A percentile compares a stretch with the other conserved stretches of the same genome.
These are phyloP conservation scores for Hydropotes inermis DNA, from an alignment of 2,113 vertebrate genomes.

Conservation along the genomic window DNA sequence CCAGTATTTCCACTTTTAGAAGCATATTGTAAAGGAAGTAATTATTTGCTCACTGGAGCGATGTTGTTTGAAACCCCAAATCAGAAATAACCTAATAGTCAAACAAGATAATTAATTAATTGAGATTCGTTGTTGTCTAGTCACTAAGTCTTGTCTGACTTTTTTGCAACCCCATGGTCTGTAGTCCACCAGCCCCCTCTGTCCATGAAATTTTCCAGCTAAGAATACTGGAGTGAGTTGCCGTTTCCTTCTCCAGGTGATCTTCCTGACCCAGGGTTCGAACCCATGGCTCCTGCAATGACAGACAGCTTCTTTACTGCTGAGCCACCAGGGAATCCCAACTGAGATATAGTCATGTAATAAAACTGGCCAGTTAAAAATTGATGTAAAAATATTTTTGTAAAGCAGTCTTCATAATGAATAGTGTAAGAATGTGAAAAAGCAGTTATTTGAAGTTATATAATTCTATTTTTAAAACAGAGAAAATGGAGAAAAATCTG, in stretches of 20 bases:
- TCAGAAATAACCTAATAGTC: not conserved
- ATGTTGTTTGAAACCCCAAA: not conserved
- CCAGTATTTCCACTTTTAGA: not conserved
- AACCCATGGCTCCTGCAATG: not conserved
- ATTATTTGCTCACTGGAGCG: not conserved
- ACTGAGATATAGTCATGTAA: not conserved
- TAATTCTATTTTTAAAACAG: not conserved
- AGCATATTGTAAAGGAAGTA: not conserved
- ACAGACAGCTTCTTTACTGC: not conserved
- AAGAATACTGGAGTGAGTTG: not conserved
- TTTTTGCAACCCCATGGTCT: not conserved
- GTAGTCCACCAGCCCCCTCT: not conserved
- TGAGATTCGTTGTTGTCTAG: not conserved
- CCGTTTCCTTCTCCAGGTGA: not conserved
- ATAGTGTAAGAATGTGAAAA: not conserved
- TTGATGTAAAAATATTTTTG: not conserved
- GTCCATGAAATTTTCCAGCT: not conserved
- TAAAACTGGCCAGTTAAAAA: not conserved
- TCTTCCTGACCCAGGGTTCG: not conserved
- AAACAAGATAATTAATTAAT: not conserved
- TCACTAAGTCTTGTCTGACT: not conserved
- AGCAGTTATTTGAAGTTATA: not conserved
- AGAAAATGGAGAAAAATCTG: not conserved
- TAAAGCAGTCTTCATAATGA: not conserved
- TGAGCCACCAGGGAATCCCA: not conserved